These are phyloP conservation scores for Loxodonta africana DNA, from an alignment of 2,113 vertebrate genomes.

Conservation along the genomic window DNA sequence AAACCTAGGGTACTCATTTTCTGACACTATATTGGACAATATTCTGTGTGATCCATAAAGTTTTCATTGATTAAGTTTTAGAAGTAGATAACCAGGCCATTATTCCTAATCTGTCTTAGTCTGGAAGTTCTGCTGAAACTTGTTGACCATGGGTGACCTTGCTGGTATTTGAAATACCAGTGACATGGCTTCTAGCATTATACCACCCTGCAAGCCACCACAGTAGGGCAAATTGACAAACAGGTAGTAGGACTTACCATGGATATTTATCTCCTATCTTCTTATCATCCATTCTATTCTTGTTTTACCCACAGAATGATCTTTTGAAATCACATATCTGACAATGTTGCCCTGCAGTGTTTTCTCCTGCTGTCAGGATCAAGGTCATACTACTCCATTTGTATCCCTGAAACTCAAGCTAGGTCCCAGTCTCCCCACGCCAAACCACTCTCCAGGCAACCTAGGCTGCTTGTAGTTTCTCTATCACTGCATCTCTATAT, in stretches of 20 bases:
- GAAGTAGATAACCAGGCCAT: too few relatives aligned
- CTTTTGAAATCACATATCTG: background rate
- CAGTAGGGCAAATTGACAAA: background rate
- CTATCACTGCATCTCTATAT: background rate
- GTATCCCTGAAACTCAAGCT: background rate
- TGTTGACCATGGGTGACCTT: too few relatives aligned
- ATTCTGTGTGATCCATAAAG: background rate
- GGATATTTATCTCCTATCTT: background rate
- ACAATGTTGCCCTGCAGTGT: background rate
- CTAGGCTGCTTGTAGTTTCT: background rate
- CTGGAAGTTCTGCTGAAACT: too few relatives aligned
- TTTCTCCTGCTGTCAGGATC: background rate
- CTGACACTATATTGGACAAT: background rate
- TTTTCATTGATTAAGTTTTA: background rate
- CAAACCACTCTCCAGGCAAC: background rate
- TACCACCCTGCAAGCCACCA: background rate
- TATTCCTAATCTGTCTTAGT: too few relatives aligned
- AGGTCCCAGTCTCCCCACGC: background rate
- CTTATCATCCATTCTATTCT: background rate
- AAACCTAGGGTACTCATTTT: background rate
- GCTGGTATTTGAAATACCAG: too few relatives aligned
- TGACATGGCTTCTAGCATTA: too few relatives aligned
- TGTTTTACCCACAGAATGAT: background rate
- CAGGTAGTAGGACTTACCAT: background rate
- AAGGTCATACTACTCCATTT: background rate